A percentile compares a stretch with the other conserved stretches of the same genome.
Evolutionary conservation across 23 tunicate genomes (phyloP).

Genomic region (Oikopleura dioica): DNA sequence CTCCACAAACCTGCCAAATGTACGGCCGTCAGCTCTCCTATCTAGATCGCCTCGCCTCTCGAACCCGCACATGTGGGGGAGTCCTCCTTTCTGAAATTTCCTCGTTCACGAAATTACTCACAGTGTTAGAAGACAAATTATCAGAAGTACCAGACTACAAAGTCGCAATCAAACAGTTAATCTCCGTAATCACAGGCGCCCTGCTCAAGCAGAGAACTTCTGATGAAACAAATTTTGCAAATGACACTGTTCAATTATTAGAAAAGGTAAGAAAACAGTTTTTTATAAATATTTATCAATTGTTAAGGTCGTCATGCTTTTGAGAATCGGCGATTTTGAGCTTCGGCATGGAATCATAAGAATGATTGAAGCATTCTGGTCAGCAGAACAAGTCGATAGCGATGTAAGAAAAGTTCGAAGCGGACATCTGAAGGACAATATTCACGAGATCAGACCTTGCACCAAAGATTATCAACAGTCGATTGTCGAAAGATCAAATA

Average conservation of each 20-base stretch:
- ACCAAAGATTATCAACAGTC: background rate
- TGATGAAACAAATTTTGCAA: constrained; percentile 49
- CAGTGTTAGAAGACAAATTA: too few species aligned
- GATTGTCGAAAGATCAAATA: background rate
- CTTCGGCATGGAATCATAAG: background rate
- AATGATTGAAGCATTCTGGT: background rate
- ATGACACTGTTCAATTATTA: background rate
- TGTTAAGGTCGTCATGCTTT: too few species aligned
- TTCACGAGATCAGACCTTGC: background rate
- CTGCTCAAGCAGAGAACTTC: constrained; percentile 53
- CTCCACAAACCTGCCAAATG: background rate
- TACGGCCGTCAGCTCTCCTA: background rate
- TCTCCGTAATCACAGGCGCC: constrained; percentile 12
- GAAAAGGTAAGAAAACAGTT: background rate
- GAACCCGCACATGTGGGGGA: background rate
- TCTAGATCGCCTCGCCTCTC: background rate
- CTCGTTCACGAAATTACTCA: too few species aligned
- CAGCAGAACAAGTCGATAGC: background rate
- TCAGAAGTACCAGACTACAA: background rate
- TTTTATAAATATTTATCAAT: background rate
- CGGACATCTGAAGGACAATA: background rate
- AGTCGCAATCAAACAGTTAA: background rate
- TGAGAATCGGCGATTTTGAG: too few species aligned
- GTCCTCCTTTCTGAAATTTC: background rate
- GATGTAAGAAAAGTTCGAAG: background rate